A percentile compares a stretch with the other conserved stretches of the same genome.
Evolutionary conservation across 2,113 vertebrate species (phyloP).

Genomic region (Capreolus pygargus): DNA sequence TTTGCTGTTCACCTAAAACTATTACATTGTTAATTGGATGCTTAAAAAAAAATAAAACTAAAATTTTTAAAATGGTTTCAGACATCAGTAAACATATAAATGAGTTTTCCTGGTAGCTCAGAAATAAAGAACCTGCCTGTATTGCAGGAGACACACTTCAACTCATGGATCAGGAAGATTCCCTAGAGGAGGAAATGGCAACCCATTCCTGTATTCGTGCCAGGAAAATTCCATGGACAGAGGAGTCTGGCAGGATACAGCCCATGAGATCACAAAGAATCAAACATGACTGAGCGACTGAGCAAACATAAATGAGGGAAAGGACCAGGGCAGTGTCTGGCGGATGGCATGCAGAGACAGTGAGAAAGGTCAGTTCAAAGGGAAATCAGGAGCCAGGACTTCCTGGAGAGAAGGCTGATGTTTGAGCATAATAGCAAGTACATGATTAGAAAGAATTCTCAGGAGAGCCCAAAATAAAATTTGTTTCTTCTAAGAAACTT

Average conservation of each 20-base stretch:
- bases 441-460: not conserved
- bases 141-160: not conserved
- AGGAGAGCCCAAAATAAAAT: not conserved
- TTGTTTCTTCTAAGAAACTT: not conserved
- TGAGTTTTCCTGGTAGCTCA: not conserved
- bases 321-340: not conserved
- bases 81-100: too few species aligned
- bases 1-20: too few species aligned
- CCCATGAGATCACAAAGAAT: not conserved
- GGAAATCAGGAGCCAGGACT: not conserved
- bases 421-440: fast-evolving
- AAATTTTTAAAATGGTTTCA: too few species aligned
- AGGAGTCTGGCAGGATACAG: not conserved
- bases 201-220: not conserved
- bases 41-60: too few species aligned
- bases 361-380: not conserved
- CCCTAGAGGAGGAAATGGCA: not conserved
- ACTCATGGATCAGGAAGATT: not conserved
- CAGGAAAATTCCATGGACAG: not conserved
- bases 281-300: not conserved
- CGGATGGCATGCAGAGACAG: not conserved
- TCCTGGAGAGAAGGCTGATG: not conserved
- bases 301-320: not conserved
- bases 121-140: not conserved
- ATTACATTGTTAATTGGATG: too few species aligned